Conservation (phyloP, 1,140 invertebrate species). For the Leptonema lineaticorne region DNA sequence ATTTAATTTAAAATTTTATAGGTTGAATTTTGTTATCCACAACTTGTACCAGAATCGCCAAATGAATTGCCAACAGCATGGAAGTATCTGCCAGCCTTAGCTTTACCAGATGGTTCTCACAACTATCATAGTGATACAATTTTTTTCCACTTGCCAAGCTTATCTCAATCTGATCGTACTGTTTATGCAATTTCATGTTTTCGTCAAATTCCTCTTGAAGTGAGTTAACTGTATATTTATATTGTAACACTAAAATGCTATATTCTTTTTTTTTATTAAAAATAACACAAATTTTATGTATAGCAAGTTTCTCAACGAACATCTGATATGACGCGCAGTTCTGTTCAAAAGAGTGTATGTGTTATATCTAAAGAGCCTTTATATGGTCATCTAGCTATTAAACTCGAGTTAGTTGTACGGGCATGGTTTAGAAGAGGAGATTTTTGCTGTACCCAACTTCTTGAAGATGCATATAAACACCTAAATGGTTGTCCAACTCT, state of each 20-base stretch:
- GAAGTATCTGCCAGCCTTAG: conserved; percentile 94
- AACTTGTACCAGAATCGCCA: conserved; percentile 73
- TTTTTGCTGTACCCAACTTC: conserved; percentile 85
- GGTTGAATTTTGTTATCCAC: conserved; percentile 96
- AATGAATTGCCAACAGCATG: conserved; percentile 87
- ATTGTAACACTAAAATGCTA: not conserved
- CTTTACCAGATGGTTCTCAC: conserved; percentile 96
- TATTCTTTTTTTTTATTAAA: not conserved
- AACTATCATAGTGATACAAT: conserved; percentile 96
- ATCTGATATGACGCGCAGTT: conserved; percentile 94
- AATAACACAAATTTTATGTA: conserved; percentile 32
- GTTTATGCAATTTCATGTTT: conserved; percentile 98
- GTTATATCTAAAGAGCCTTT: conserved; percentile 81
- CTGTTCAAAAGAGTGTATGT: conserved; percentile 57
- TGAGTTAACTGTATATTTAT: conserved; percentile 53
- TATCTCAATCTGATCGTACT: conserved; percentile 78
- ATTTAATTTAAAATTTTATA: no score
- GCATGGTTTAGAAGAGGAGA: conserved; percentile 96
- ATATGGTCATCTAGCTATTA: conserved; percentile 91
- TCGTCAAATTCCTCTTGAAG: conserved; percentile 93
- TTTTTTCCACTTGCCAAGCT: conserved; percentile 93
- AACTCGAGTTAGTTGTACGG: conserved; percentile 93
- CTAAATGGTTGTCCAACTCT: conserved; percentile 83
- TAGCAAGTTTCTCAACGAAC: conserved; percentile 90
- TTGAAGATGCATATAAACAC: conserved; percentile 92